Evolutionary conservation across 2,113 vertebrate species (phyloP), one percentile per base, ranked within the genome.

Genomic region (Ctenodactylus gundi): DNA sequence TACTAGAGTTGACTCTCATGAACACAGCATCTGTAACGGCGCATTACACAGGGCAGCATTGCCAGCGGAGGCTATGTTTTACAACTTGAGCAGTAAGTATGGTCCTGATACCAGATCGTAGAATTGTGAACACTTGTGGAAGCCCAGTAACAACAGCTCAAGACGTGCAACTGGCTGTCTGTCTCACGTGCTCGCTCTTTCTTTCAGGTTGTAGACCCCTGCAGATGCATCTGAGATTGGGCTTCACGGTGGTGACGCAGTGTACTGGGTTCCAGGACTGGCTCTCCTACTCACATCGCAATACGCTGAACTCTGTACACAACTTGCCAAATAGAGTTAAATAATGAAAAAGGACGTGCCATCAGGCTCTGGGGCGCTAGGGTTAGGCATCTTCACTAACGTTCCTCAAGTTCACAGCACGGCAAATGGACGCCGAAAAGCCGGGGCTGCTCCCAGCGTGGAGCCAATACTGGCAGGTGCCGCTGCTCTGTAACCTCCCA

Each of bases 1-100:
- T 85, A 95, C 91, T 67, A 62, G 94, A 94, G 84, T 87, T 96
- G 93, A 89, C 88, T 95, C 96, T 95, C 83, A 95, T 87, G 90
- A 95, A 77, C 72, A 92, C n/a, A 95, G 76, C 55, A 82, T 78
- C 90, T 75, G 75, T 67, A 95, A 93, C 44, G 81, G 94, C 64
- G 97, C 95, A 93, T 91, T 91, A 94, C 49, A 97, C 76, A 94
- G 53, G 75, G 49, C 55, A 96, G 39, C 91, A 88, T 91, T 89
- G 95, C 94, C 83, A 44, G 80, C 15, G 4, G 31, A 70, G 36
- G 80, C 83, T 95, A 93, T 93, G n/a, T 96, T 93, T 92, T 94
- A 94, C 64, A 90, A 70, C 11, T 60, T 75, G 60, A 91, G 90
- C 91, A 96, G 90, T 58, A 95, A 95, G 93, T 95, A 76, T 25